Conservation (phyloP, 2,888 invertebrate species). For the Romanomermis culicivorax region DNA sequence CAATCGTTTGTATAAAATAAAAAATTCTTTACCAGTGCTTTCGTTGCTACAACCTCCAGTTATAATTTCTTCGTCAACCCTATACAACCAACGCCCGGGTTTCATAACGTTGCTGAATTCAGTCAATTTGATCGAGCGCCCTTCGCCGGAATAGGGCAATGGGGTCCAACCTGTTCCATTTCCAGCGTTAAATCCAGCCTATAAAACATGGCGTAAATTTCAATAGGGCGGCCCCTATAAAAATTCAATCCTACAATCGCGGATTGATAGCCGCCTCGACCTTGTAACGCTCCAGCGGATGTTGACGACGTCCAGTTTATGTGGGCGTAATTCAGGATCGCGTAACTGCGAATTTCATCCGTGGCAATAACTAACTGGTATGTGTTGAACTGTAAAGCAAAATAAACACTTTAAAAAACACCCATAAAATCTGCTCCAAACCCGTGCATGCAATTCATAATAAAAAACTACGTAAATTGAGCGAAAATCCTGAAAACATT, state of each 20-base stretch:
- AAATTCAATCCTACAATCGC: slow-evolving; percentile 16
- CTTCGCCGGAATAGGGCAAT: slow-evolving; percentile 37
- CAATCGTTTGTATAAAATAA: neutral
- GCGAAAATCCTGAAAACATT: too few relatives aligned
- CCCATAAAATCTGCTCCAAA: neutral
- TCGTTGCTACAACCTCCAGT: slow-evolving; percentile 51
- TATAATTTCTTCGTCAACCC: slow-evolving; percentile 74
- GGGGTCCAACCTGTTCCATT: slow-evolving; percentile 47
- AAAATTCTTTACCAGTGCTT: slow-evolving; percentile 20
- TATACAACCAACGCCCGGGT: slow-evolving; percentile 62
- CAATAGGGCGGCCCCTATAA: neutral
- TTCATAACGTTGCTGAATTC: slow-evolving; percentile 25
- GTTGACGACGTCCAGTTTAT: slow-evolving; percentile 76
- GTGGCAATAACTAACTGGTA: slow-evolving; percentile 82
- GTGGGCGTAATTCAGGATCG: slow-evolving; percentile 72
- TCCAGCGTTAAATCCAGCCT: slow-evolving; percentile 90
- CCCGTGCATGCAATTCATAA: too few relatives aligned
- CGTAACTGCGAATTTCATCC: slow-evolving; percentile 77
- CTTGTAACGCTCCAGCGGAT: slow-evolving; percentile 44
- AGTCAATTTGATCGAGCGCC: slow-evolving; percentile 39
- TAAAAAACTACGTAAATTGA: neutral
- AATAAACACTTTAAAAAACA: too few relatives aligned
- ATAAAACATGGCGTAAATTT: neutral
- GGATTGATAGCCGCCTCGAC: slow-evolving; percentile 18
- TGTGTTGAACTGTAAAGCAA: slow-evolving; percentile 66